These are phyloP conservation scores for Drosophila miranda DNA, from an alignment of 1,140 invertebrate species.

Conservation along the genomic window DNA sequence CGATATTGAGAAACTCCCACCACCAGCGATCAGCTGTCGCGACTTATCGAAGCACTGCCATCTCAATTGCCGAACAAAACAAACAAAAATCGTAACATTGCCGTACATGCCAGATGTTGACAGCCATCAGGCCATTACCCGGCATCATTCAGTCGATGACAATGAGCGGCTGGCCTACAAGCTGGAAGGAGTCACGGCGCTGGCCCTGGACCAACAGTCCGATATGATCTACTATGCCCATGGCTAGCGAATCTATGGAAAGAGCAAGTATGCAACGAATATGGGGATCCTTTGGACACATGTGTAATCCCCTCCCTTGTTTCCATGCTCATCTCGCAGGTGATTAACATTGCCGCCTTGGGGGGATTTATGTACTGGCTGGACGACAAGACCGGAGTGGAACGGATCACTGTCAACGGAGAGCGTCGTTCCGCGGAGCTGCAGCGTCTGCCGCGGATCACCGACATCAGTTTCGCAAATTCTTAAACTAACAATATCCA, in stretches of 20 bases:
- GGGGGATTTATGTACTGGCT: slow-evolving; percentile 91
- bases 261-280: slow-evolving; percentile 84
- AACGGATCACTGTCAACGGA: slow-evolving; percentile 83
- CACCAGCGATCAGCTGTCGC: too few relatives aligned
- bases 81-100: slow-evolving; percentile 87
- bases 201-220: slow-evolving; percentile 90
- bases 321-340: slow-evolving; percentile 63
- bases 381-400: slow-evolving; percentile 87
- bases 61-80: too few relatives aligned
- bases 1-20: too few relatives aligned
- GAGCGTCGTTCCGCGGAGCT: background rate
- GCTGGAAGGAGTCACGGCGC: slow-evolving; percentile 77
- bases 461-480: slow-evolving; percentile 82
- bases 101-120: slow-evolving; percentile 80
- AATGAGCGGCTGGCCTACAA: slow-evolving; percentile 82
- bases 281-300: too few relatives aligned
- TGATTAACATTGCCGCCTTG: slow-evolving; percentile 17
- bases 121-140: slow-evolving; percentile 88
- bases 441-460: slow-evolving; percentile 83
- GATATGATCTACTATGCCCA: slow-evolving; percentile 94
- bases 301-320: slow-evolving; percentile 64
- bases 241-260: slow-evolving; percentile 89
- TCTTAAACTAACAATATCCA: too few relatives aligned
- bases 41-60: too few relatives aligned
- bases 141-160: slow-evolving; percentile 89